Conservation (phyloP, 2,888 invertebrate genomes). For the Eupithecia pulchellata region DNA sequence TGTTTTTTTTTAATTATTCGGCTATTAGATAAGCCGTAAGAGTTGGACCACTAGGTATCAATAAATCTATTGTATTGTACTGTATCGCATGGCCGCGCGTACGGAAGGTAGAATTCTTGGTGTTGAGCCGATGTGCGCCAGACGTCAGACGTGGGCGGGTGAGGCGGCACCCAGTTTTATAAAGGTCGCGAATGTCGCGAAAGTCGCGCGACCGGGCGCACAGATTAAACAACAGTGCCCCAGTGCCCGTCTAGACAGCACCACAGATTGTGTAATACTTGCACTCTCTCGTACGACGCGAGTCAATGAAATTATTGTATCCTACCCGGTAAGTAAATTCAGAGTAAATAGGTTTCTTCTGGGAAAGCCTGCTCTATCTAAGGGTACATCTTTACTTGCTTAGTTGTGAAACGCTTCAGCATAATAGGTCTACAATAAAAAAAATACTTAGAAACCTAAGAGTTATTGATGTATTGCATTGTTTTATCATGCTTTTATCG, state of each 20-base stretch:
- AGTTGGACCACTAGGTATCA: too few species aligned
- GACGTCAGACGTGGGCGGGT: neutral
- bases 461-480: too few species aligned
- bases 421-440: too few species aligned
- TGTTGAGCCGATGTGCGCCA: neutral
- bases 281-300: neutral
- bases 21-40: too few species aligned
- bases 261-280: neutral
- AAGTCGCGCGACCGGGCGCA: neutral
- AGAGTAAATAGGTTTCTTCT: neutral
- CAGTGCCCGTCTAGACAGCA: neutral
- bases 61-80: too few species aligned
- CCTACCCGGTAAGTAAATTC: neutral
- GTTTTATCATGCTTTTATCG: too few species aligned
- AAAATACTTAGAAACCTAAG: too few species aligned
- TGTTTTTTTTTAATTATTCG: too few species aligned
- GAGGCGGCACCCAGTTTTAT: conserved; percentile 19
- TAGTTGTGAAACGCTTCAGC: neutral
- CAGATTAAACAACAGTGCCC: neutral
- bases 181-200: conserved; percentile 23
- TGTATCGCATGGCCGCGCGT: too few species aligned
- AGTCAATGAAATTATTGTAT: conserved; percentile 1
- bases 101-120: neutral
- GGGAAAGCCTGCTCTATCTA: neutral
- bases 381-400: neutral